Evolutionary conservation across 2,888 invertebrate species (phyloP).

Genomic region (Apamea monoglypha): DNA sequence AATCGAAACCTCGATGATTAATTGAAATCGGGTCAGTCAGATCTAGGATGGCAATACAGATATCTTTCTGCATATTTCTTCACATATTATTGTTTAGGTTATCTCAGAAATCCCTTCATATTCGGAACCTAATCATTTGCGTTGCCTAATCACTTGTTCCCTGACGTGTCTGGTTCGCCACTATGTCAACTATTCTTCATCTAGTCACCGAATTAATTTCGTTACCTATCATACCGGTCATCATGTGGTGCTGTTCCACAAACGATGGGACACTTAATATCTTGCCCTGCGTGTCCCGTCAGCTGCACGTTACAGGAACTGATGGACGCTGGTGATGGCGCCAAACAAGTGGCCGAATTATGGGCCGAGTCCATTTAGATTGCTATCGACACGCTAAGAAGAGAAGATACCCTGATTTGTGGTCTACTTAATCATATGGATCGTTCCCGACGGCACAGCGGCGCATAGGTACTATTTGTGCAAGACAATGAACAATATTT

Average conservation of each 20-base stretch:
- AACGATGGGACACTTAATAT: too few relatives aligned
- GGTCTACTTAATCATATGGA: background rate
- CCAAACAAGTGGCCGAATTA: too few relatives aligned
- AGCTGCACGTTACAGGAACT: too few relatives aligned
- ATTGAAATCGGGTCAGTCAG: background rate
- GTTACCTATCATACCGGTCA: too few relatives aligned
- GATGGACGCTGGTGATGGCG: too few relatives aligned
- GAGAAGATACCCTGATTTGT: too few relatives aligned
- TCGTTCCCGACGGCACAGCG: background rate
- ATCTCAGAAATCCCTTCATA: background rate
- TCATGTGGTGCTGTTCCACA: too few relatives aligned
- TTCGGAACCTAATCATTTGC: background rate
- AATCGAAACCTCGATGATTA: constrained; percentile 2
- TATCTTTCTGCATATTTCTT: background rate
- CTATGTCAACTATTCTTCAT: background rate
- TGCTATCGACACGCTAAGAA: too few relatives aligned
- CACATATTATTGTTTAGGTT: background rate
- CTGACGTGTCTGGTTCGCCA: too few relatives aligned
- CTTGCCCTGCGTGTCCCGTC: too few relatives aligned
- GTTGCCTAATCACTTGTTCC: too few relatives aligned
- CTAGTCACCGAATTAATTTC: background rate
- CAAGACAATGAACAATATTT: background rate
- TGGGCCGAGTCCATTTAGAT: too few relatives aligned
- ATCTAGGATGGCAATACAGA: background rate
- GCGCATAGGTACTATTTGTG: background rate